Base-by-base conservation (phyloP, 2,113 vertebrate species). In the Apodemus sylvaticus region DNA sequence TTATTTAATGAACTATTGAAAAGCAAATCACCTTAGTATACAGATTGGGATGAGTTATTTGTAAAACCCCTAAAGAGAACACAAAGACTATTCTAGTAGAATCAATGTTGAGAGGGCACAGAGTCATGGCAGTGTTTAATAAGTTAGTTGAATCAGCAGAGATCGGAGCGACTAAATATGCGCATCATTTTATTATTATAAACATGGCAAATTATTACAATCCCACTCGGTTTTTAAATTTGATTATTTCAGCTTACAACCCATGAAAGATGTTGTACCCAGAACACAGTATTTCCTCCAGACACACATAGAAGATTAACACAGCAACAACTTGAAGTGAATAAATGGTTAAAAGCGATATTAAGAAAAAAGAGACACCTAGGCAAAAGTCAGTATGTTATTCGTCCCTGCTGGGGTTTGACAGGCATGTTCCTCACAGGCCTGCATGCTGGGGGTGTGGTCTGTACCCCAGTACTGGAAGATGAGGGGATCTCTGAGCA, bases 151-250 rank as follows among this genome's bases (percentile, higher is more conserved):
- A 97, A 97, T 96, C 98, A 94, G 92, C 92, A 97, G 96, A 98
- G 93, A 98, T 96, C 91, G 95, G 96, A 98, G 96, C 96, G 96
- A 58, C 13, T 58, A 81, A 5, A n/a, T 76, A 29, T 7, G 7
- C 3, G 17, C 6, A 55, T 4, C 24, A 34, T 20, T 55, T 77
- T 78, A 93, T 86, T 94, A 98, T 98, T 98, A 98, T 96, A 97
- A 92, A 97, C 90, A 94, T 97, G 92, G 97, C 98, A 98, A 98
- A 98, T 95, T 98, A 96, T 97, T 98, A 97, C 92, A 97, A 97
- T 86, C 76, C 96, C 97, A 94, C 98, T 98, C 97, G 97, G 97
- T 98, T 97, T 97, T 98, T 98, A 98, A 98, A 97, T 98, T 98
- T 98, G 98, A 98, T 97, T 97, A 97, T 97, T 98, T 98, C 94